Percentiles rank a stretch among this genome's conserved stretches.
Evolutionary conservation across 2,113 vertebrate species (phyloP).

Genomic region (Gobiocypris rarus): DNA sequence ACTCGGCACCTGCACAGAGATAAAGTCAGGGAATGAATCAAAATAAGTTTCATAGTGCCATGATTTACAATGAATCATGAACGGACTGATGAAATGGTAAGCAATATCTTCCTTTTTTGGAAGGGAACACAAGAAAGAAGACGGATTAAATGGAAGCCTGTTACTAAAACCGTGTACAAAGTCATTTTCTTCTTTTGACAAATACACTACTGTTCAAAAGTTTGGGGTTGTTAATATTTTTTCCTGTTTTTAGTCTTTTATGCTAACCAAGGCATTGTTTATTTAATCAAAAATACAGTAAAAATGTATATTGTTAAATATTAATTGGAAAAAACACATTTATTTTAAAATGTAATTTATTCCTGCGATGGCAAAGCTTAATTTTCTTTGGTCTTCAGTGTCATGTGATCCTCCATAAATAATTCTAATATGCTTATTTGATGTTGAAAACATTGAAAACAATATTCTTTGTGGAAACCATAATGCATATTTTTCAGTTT

Average conservation of each 20-base stretch:
- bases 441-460: too few species aligned
- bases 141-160: neutral
- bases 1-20: constrained; percentile 50
- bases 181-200: neutral
- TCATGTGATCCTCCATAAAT: too few species aligned
- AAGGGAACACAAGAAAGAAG: neutral
- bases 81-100: neutral
- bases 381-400: too few species aligned
- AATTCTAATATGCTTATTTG: too few species aligned
- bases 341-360: too few species aligned
- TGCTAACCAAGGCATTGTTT: neutral
- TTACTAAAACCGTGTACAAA: neutral
- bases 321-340: too few species aligned
- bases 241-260: neutral
- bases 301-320: neutral
- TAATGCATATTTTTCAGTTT: neutral
- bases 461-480: too few species aligned
- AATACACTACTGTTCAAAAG: neutral
- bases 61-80: neutral
- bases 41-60: neutral
- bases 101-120: neutral
- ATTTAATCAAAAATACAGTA: neutral
- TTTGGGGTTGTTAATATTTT: neutral
- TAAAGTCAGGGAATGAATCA: neutral
- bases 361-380: too few species aligned